Percentiles rank a stretch among this genome's conserved stretches.
Evolutionary conservation across 2,113 vertebrate genomes (phyloP).

Genomic region (Empidonax traillii): DNA sequence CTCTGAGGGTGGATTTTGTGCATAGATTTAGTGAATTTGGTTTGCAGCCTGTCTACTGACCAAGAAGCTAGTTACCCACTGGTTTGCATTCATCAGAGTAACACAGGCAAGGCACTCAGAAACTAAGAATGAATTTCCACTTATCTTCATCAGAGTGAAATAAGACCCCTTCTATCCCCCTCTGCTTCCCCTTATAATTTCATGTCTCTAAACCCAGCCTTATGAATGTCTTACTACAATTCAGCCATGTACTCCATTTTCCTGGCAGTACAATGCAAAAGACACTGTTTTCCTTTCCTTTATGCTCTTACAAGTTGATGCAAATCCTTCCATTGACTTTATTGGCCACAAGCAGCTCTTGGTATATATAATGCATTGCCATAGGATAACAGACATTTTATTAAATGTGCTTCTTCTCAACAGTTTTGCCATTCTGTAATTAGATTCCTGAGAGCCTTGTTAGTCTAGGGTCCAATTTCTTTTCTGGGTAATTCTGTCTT

Average conservation of each 20-base stretch:
- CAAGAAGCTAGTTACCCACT: background rate
- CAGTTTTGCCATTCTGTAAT: background rate
- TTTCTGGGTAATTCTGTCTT: background rate
- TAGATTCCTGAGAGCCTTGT: background rate
- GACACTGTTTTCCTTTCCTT: background rate
- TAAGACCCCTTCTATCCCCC: background rate
- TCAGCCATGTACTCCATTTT: background rate
- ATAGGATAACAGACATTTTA: background rate
- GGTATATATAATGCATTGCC: background rate
- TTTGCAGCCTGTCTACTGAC: background rate
- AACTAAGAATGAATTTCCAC: background rate
- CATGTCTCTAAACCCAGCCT: background rate
- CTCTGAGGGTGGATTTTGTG: background rate
- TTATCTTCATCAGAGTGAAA: background rate
- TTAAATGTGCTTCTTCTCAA: background rate
- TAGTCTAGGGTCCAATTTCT: background rate
- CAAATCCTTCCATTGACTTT: background rate
- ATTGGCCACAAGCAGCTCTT: background rate
- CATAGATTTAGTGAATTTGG: background rate
- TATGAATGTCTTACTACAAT: background rate
- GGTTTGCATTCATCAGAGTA: constrained; percentile 2
- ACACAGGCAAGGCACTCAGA: background rate
- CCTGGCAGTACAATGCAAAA: background rate
- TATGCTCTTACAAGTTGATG: background rate
- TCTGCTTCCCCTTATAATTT: background rate